phyloP scores from a whole-genome alignment of 2,888 invertebrate species.

The Syritta pipiens region DNA sequence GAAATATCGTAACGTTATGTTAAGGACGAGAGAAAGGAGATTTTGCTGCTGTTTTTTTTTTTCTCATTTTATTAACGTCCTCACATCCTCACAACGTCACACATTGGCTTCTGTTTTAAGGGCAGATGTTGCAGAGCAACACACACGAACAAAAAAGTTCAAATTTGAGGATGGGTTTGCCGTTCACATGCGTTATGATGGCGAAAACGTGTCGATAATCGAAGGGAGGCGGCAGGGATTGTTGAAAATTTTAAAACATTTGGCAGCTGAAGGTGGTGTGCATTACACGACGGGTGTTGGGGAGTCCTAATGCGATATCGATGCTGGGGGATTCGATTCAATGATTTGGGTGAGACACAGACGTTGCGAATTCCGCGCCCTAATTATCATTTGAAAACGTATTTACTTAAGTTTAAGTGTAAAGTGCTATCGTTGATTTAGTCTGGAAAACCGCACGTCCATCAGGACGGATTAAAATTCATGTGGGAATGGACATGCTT shows the following conservation, averaged over 20 bases:
- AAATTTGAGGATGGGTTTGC: conserved; percentile 22
- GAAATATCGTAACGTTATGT: conserved; percentile 23
- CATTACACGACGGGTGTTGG: conserved; percentile 35
- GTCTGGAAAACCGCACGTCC: conserved; percentile 14
- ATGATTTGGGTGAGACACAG: conserved; percentile 22
- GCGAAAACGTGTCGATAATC: conserved; percentile 64
- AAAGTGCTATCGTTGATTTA: conserved; percentile 11
- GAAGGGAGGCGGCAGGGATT: too few species aligned
- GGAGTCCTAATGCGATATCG: conserved; percentile 60
- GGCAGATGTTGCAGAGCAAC: conserved; percentile 57
- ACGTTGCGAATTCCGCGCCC: conserved; percentile 3
- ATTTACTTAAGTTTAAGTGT: conserved; percentile 37
- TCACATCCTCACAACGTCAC: conserved; percentile 17
- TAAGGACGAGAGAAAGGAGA: background rate
- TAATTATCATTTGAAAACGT: conserved; percentile 30
- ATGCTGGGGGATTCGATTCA: conserved; percentile 60
- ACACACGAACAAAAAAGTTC: conserved; percentile 4
- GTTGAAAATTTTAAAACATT: too few species aligned
- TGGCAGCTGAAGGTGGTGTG: too few species aligned
- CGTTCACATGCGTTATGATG: conserved; percentile 59
- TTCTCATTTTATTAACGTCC: conserved; percentile 26
- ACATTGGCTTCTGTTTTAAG: conserved; percentile 27
- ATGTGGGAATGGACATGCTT: background rate
- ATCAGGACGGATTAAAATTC: conserved; percentile 11
- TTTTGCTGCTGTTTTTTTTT: conserved; percentile 9